Conservation (phyloP, 37 sponge, comb jelly and placozoan genomes). For the Spongilla lacustris region DNA sequence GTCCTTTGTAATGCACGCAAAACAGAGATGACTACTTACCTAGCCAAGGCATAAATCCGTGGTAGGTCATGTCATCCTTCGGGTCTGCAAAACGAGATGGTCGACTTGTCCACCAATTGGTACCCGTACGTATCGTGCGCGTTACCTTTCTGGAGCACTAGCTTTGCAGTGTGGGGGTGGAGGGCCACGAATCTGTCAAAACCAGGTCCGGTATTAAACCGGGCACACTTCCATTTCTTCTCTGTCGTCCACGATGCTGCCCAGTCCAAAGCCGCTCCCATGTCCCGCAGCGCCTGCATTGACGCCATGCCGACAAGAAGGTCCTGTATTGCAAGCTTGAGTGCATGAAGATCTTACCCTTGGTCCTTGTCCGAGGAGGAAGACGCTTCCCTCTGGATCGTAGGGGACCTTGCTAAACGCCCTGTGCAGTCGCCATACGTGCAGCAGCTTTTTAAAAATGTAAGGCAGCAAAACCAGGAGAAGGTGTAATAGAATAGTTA, state of each 20-base stretch:
- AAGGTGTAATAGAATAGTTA: no score
- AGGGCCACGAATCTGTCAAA: conserved; percentile 5
- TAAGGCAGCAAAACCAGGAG: conserved; percentile 21
- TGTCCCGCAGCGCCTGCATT: conserved; percentile 13
- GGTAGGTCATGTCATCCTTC: conserved; percentile 50
- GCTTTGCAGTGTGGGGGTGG: conserved; percentile 36
- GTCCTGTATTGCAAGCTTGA: not conserved
- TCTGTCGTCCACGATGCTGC: not conserved
- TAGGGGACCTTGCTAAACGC: conserved; percentile 33
- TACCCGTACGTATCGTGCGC: no score
- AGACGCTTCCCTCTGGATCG: conserved; percentile 25
- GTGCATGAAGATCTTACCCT: not conserved
- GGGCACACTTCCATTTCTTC: conserved; percentile 18
- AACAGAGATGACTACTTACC: no score
- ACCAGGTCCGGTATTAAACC: conserved; percentile 18
- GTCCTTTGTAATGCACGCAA: no score
- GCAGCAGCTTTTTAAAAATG: not conserved
- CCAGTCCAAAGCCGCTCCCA: conserved; percentile 40
- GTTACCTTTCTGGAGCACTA: conserved; percentile 36
- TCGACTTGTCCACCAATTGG: not conserved
- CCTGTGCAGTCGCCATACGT: conserved; percentile 17
- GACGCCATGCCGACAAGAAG: not conserved
- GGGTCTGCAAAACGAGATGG: conserved; percentile 45
- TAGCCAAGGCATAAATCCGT: conserved; percentile 64
- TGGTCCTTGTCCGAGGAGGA: conserved; percentile 49